Percentiles rank a stretch among this genome's conserved stretches.
Evolutionary conservation across 2,888 invertebrate genomes (phyloP).

Genomic region (Bombylius major): DNA sequence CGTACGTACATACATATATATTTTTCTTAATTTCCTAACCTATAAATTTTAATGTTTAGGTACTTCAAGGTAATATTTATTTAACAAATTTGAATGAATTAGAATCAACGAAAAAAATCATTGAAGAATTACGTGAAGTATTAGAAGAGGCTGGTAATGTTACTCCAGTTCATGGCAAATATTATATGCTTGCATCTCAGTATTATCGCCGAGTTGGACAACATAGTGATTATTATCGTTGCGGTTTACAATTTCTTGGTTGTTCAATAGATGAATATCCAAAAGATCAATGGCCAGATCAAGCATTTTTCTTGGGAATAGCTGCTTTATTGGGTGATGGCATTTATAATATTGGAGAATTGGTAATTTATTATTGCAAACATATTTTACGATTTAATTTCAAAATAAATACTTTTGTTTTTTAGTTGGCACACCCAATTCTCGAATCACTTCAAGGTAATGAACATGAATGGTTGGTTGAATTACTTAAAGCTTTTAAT

Average conservation of each 20-base stretch:
- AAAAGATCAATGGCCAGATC: slow-evolving; percentile 52
- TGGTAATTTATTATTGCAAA: slow-evolving; percentile 41
- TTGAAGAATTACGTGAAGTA: slow-evolving; percentile 73
- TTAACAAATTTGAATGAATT: slow-evolving; percentile 66
- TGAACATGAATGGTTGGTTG: slow-evolving; percentile 74
- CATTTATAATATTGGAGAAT: slow-evolving; percentile 93
- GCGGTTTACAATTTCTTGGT: slow-evolving; percentile 74
- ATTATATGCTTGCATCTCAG: slow-evolving; percentile 84
- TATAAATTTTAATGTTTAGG: slow-evolving; percentile 34
- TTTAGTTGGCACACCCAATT: slow-evolving; percentile 86
- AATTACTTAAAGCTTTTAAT: slow-evolving; percentile 77
- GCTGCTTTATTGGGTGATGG: slow-evolving; percentile 90
- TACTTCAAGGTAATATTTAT: slow-evolving; percentile 70
- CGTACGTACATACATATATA: neutral
- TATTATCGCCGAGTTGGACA: slow-evolving; percentile 74
- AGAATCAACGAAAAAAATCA: slow-evolving; percentile 67
- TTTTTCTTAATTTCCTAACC: neutral
- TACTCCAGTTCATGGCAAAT: slow-evolving; percentile 85
- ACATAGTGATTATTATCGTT: slow-evolving; percentile 89
- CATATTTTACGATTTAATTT: neutral
- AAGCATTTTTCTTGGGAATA: slow-evolving; percentile 83
- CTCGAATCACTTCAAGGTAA: slow-evolving; percentile 72
- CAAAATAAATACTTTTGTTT: slow-evolving; percentile 11
- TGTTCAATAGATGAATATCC: slow-evolving; percentile 57
- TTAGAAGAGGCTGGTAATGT: slow-evolving; percentile 85